These are phyloP conservation scores for Epinephelus malabaricus DNA, from an alignment of 2,797 vertebrate genomes.

Conservation along the genomic window DNA sequence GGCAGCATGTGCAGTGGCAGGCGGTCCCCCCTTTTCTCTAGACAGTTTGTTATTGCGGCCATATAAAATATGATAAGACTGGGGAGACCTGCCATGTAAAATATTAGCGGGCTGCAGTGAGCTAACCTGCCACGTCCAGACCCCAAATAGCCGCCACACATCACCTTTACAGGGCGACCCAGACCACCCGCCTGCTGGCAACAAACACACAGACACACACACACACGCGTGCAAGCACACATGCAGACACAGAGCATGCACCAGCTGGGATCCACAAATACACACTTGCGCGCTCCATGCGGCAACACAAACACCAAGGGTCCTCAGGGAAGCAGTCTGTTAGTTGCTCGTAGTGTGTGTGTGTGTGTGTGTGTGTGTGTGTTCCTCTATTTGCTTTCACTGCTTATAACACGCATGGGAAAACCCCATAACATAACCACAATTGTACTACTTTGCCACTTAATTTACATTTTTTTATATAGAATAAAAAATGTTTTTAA, in stretches of 20 bases:
- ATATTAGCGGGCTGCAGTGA: conserved; percentile 79
- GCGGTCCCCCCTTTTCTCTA: conserved; percentile 70
- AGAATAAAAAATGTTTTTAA: neutral
- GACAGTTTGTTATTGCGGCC: conserved; percentile 82
- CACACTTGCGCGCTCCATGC: conserved; percentile 40
- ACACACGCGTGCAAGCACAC: neutral
- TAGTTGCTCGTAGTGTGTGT: conserved; percentile 20
- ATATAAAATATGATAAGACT: conserved; percentile 85
- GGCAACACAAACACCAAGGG: conserved; percentile 51
- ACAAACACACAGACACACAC: conserved; percentile 36
- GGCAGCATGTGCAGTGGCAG: conserved; percentile 78
- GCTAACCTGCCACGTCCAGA: conserved; percentile 81
- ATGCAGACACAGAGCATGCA: conserved; percentile 32
- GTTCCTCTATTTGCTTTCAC: conserved; percentile 24
- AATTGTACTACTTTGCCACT: conserved; percentile 10
- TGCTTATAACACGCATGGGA: conserved; percentile 30
- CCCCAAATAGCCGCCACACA: conserved; percentile 83
- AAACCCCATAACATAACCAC: conserved; percentile 1
- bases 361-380: conserved; percentile 33
- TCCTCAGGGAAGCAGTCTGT: conserved; percentile 62
- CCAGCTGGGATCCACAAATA: conserved; percentile 62
- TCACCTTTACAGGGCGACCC: conserved; percentile 83
- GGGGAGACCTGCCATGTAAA: conserved; percentile 82
- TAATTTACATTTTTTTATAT: neutral
- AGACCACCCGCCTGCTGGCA: conserved; percentile 68